Percentiles rank a stretch among this genome's conserved stretches.
phyloP scores from a whole-genome alignment of 2,113 vertebrate species.

The Candoia aspera region DNA sequence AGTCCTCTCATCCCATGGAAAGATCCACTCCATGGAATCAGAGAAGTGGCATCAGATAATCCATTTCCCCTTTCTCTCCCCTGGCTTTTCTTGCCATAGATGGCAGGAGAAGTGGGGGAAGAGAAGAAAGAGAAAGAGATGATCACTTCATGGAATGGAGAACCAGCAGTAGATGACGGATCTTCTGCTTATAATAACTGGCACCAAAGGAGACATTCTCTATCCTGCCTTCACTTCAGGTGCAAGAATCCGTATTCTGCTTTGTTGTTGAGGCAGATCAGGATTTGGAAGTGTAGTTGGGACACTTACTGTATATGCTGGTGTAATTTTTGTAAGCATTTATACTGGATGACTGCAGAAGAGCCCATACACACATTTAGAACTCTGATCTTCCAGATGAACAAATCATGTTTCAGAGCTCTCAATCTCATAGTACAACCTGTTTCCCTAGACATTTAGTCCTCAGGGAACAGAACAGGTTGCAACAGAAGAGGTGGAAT shows the following conservation, averaged over 20 bases:
- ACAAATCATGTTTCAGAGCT: neutral
- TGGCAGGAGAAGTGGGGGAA: neutral
- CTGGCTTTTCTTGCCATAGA: neutral
- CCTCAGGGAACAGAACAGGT: neutral
- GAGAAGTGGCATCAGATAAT: neutral
- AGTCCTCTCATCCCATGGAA: neutral
- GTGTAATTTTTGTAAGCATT: neutral
- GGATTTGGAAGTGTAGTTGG: too few relatives aligned
- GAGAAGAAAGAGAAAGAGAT: neutral
- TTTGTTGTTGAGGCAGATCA: too few relatives aligned
- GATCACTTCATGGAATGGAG: neutral
- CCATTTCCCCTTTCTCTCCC: neutral
- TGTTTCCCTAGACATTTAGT: neutral
- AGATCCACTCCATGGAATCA: neutral
- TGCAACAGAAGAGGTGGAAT: neutral
- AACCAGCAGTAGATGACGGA: neutral
- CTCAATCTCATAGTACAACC: neutral
- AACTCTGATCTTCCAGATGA: neutral
- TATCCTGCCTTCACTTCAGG: neutral
- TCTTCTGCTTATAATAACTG: neutral
- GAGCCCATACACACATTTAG: neutral
- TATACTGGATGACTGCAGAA: neutral
- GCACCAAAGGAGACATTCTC: neutral
- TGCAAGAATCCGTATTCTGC: neutral
- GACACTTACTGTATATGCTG: neutral